Base-by-base conservation (phyloP, 2,113 vertebrate species). In the Panthera leo region DNA sequence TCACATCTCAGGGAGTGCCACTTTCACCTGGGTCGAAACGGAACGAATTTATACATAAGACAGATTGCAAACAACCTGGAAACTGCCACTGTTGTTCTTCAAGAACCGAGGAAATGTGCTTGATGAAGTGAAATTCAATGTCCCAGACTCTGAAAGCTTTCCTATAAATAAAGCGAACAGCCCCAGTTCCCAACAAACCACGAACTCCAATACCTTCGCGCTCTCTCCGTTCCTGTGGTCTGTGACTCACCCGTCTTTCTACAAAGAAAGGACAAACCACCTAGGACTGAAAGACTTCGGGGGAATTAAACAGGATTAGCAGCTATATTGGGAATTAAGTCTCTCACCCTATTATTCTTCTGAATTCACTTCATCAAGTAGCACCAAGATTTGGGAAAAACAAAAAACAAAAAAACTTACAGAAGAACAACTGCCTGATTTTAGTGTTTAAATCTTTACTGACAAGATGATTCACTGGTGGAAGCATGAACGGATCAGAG, bases 321-420 rank as follows among this genome's bases (percentile, higher is more conserved):
- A 48, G 98, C 98, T 99, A 99, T 98, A 98, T 98, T 98, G 61
- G 98, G 99, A 99, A 99, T 98, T 98, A 99, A 99, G 97, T 98
- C 98, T 97, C 97, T 98, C 98, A 97, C 98, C 97, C 98, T 97
- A 97, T 98, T 98, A 98, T 97, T 98, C 97, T 98, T 92, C 97
- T 97, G 97, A 98, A 98, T 95, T 93, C 94, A 98, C 48, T 93
- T 82, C 67, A 85, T 94, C 4, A 71, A 25, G 45, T 21, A 89
- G 87, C 58, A 93, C 27, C 31, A 45, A 88, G 55, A n/a, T 55
- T 79, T 29, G 63, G 21, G 34, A 48, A 90, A 45, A 14, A 61
- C 18, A 51, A 51, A 14, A 51, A 39, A 39, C 15, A 19, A 58
- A 45, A 85, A 91, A 29, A 78, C 75, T 89, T 58, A 79, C 2